Conservation (phyloP, 2,888 invertebrate species). For the Asteroscopus sphinx region DNA sequence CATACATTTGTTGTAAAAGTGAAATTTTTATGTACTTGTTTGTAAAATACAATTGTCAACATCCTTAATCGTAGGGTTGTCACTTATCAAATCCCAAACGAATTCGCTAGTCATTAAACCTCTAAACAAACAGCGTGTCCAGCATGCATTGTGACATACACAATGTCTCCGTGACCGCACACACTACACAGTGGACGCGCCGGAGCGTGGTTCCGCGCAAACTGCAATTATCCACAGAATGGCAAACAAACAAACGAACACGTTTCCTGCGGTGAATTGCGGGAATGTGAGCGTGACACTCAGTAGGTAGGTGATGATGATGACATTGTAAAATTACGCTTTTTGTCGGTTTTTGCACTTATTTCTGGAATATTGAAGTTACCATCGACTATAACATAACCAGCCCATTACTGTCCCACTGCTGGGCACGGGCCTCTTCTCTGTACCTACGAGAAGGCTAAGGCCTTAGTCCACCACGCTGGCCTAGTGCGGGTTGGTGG, state of each 20-base stretch:
- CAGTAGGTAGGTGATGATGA: too few relatives aligned
- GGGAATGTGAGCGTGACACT: constrained; percentile 27
- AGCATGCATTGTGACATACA: constrained; percentile 11
- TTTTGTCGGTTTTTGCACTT: not conserved
- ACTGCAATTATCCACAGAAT: constrained; percentile 47
- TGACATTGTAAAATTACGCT: too few relatives aligned
- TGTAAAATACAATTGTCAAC: not conserved
- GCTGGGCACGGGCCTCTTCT: too few relatives aligned
- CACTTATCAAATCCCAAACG: not conserved
- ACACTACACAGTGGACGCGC: constrained; percentile 16
- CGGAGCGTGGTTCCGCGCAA: constrained; percentile 47
- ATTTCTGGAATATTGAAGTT: not conserved
- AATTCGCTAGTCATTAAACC: constrained; percentile 7
- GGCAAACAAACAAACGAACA: constrained; percentile 39
- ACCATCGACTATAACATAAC: too few relatives aligned
- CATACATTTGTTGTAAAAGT: too few relatives aligned
- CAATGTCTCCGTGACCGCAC: constrained; percentile 13
- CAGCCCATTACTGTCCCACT: too few relatives aligned
- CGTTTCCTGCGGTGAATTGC: constrained; percentile 44
- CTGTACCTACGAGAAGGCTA: too few relatives aligned
- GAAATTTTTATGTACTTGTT: too few relatives aligned
- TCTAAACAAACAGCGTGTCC: not conserved
- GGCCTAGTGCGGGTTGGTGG: too few relatives aligned
- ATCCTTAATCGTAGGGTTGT: not conserved
- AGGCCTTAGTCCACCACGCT: too few relatives aligned